Conservation (phyloP, 2,113 vertebrate species). For the Psettodes erumei region DNA sequence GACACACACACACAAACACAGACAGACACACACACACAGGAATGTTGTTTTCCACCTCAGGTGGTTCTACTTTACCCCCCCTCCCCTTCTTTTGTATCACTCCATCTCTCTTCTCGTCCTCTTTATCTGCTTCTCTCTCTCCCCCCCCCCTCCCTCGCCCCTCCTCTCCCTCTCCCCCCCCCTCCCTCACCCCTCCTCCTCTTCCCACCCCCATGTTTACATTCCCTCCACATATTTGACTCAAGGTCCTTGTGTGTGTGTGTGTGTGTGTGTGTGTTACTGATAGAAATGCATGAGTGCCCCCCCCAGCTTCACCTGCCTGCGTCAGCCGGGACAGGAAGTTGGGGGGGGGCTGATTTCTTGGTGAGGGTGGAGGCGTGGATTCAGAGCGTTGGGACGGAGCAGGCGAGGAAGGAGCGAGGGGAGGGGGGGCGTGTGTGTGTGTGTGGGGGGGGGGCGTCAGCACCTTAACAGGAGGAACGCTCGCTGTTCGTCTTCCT, state of each 20-base stretch:
- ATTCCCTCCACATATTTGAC: conserved; percentile 83
- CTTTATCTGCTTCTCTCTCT: no score
- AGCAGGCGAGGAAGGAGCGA: conserved; percentile 35
- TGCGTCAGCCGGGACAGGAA: conserved; percentile 63
- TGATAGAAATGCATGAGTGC: conserved; percentile 60
- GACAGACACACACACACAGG: conserved; percentile 26
- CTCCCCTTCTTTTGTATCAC: conserved; percentile 13
- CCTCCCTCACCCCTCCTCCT: conserved; percentile 53
- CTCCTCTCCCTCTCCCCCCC: neutral
- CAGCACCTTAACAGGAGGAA: conserved; percentile 80
- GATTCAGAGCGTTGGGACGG: conserved; percentile 57
- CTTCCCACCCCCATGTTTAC: conserved; percentile 86
- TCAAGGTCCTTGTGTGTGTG: conserved; percentile 71
- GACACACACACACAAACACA: conserved; percentile 48
- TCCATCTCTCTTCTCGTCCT: conserved; percentile 25
- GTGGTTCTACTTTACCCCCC: conserved; percentile 65
- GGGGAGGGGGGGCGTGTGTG: neutral
- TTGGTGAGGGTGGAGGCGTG: conserved; percentile 60
- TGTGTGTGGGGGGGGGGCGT: conserved; percentile 55
- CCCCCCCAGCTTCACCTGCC: conserved; percentile 59
- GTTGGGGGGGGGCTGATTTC: conserved; percentile 34
- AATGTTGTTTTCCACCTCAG: conserved; percentile 74
- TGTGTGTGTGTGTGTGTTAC: neutral
- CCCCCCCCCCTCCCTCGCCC: neutral
- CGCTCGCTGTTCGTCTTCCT: conserved; percentile 71